A percentile compares a stretch with the other conserved stretches of the same genome.
phyloP scores from a whole-genome alignment of 2,797 vertebrate species.

The Spinus pinus region DNA sequence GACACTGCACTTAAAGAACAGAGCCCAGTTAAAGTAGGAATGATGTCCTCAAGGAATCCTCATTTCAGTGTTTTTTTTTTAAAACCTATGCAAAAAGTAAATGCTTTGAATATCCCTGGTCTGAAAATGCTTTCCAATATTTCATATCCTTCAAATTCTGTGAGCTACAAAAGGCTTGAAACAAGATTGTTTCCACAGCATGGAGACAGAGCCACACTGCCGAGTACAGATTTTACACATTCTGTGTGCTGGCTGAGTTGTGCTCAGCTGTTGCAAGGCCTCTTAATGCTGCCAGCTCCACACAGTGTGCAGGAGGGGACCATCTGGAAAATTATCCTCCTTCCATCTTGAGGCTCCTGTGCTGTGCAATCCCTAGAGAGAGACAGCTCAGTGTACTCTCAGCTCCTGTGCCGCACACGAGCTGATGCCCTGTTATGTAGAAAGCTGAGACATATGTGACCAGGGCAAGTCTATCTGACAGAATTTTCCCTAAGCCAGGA shows the following conservation, averaged over 20 bases:
- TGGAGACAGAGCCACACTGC: neutral
- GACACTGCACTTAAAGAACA: neutral
- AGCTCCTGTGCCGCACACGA: fast-evolving
- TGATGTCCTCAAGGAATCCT: neutral
- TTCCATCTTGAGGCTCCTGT: neutral
- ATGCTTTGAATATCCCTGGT: neutral
- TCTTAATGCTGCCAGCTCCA: slow-evolving; percentile 3
- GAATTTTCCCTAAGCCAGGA: neutral
- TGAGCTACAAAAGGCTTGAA: neutral
- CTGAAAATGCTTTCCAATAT: neutral
- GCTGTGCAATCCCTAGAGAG: neutral
- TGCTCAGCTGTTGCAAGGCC: neutral
- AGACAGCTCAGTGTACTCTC: neutral
- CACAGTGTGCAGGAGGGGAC: neutral
- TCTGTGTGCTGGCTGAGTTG: neutral
- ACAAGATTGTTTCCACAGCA: neutral
- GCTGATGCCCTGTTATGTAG: fast-evolving
- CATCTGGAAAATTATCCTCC: slow-evolving; percentile 21
- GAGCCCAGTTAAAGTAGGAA: neutral
- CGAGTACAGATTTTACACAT: neutral
- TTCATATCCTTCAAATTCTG: neutral
- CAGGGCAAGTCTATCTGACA: neutral
- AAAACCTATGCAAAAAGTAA: neutral
- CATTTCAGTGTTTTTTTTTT: neutral
- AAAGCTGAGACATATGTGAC: neutral